Evolutionary conservation across 2,113 vertebrate species (phyloP).

Genomic region (Entomyzon cyanotis): DNA sequence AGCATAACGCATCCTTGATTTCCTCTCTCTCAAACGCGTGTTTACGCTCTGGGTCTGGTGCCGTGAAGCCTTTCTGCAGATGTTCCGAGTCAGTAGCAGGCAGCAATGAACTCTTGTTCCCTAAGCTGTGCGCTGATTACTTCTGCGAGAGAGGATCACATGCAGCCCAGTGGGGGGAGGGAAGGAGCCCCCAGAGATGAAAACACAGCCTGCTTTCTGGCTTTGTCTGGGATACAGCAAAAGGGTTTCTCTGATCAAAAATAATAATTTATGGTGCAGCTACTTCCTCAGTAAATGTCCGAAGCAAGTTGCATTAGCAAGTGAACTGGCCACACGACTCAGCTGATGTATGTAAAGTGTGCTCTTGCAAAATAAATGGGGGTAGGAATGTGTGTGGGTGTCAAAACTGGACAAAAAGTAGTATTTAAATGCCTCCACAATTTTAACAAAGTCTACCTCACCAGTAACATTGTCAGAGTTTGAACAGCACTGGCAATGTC

Average conservation of each 20-base stretch:
- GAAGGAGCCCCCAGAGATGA: neutral
- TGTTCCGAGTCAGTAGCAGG: neutral
- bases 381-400: no score
- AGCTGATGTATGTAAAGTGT: neutral
- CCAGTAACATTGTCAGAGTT: neutral
- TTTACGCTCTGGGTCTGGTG: neutral
- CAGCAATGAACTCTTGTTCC: slow-evolving; percentile 47
- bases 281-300: neutral
- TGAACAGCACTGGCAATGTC: neutral
- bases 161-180: neutral
- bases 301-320: neutral
- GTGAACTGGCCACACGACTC: neutral
- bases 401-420: neutral
- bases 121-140: slow-evolving; percentile 55
- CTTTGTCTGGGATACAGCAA: neutral
- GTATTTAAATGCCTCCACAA: neutral
- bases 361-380: neutral
- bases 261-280: neutral
- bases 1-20: neutral
- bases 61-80: slow-evolving; percentile 7
- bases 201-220: neutral
- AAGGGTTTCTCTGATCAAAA: neutral
- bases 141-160: slow-evolving; percentile 23
- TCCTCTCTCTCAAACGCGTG: neutral
- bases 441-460: neutral